These are phyloP conservation scores for Sepiola atlantica DNA, from an alignment of 2,888 invertebrate species.

Conservation along the genomic window DNA sequence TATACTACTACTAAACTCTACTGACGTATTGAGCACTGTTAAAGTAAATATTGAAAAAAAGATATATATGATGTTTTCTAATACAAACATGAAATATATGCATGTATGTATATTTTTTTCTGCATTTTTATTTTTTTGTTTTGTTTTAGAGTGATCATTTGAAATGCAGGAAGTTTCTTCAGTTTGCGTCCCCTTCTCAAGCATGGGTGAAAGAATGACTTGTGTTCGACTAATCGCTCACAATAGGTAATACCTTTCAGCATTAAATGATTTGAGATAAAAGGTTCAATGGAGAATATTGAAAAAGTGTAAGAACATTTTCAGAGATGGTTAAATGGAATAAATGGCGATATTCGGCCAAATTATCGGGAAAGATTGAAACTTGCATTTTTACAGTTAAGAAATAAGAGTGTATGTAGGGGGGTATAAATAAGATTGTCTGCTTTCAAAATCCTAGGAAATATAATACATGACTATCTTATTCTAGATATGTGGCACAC, in stretches of 20 bases:
- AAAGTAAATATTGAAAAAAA: too few relatives aligned
- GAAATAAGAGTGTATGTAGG: not conserved
- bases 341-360: too few relatives aligned
- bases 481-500: too few relatives aligned
- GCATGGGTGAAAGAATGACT: not conserved
- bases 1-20: too few relatives aligned
- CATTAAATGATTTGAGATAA: not conserved
- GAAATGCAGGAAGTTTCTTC: not conserved
- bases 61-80: too few relatives aligned
- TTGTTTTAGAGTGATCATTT: not conserved
- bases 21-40: too few relatives aligned
- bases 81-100: too few relatives aligned
- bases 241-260: not conserved
- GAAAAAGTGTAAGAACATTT: not conserved
- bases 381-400: not conserved
- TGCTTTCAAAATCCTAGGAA: too few relatives aligned
- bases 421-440: too few relatives aligned
- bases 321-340: too few relatives aligned
- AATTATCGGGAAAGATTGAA: not conserved
- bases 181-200: not conserved
- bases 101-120: not conserved
- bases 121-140: too few relatives aligned
- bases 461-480: too few relatives aligned
- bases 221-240: not conserved
- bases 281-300: not conserved